phyloP scores from a whole-genome alignment of 2,113 vertebrate species.

The Nematolebias whitei region DNA sequence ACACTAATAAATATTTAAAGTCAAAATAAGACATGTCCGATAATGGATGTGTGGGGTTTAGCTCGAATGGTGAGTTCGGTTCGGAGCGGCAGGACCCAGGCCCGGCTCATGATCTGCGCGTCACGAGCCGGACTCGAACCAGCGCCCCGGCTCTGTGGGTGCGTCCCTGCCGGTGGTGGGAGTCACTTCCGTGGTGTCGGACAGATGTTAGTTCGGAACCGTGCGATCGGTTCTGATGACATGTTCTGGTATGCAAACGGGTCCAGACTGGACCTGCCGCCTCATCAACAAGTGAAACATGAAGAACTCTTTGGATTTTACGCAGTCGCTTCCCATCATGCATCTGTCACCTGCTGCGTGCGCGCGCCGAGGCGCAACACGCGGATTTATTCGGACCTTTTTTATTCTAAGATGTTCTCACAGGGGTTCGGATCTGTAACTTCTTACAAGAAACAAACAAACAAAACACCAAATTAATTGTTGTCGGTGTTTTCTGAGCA shows the following conservation, averaged over 20 bases:
- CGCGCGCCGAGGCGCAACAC: not conserved
- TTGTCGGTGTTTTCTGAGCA: too few species aligned
- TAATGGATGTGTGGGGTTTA: not conserved
- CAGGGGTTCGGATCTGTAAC: too few species aligned
- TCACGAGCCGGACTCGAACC: not conserved
- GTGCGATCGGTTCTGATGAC: not conserved
- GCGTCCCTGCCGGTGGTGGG: not conserved
- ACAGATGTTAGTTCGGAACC: not conserved
- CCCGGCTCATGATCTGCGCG: too few species aligned
- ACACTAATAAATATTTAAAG: not conserved
- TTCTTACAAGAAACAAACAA: too few species aligned
- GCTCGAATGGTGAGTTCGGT: too few species aligned
- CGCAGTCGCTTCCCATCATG: not conserved
- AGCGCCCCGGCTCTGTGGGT: too few species aligned
- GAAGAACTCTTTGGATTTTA: not conserved
- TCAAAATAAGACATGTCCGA: conserved; percentile 1
- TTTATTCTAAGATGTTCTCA: not conserved
- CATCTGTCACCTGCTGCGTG: not conserved
- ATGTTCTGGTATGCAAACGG: not conserved
- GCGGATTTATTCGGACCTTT: not conserved
- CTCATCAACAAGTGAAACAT: conserved; percentile 42
- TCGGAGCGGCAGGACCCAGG: too few species aligned
- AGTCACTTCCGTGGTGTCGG: not conserved
- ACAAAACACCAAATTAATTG: too few species aligned
- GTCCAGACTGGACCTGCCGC: too few species aligned